Conservation (phyloP, 2,888 invertebrate species). For the Phymatocera aterrima region DNA sequence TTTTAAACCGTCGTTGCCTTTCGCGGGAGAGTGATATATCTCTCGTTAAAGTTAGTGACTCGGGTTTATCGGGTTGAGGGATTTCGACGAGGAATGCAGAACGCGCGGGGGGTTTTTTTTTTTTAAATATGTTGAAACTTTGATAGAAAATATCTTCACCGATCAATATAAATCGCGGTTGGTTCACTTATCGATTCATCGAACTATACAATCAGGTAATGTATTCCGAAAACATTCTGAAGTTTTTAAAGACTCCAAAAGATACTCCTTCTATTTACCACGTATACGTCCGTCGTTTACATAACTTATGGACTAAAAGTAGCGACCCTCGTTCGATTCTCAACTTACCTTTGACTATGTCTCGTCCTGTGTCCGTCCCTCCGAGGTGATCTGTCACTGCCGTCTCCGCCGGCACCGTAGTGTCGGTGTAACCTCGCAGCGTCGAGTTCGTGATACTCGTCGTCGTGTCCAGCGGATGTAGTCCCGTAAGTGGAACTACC, state of each 20-base stretch:
- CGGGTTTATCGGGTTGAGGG: neutral
- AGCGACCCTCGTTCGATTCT: neutral
- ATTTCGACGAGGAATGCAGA: too few species aligned
- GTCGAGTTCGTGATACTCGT: constrained; percentile 72
- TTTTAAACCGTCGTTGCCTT: constrained; percentile 20
- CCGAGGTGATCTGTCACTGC: constrained; percentile 64
- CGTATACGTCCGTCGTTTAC: neutral
- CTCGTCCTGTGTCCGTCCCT: constrained; percentile 67
- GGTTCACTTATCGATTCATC: neutral
- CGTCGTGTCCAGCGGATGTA: constrained; percentile 68
- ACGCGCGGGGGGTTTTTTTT: too few species aligned
- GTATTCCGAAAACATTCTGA: neutral
- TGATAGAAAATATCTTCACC: neutral
- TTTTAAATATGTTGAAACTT: too few species aligned
- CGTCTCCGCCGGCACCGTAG: constrained; percentile 67
- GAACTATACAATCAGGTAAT: neutral
- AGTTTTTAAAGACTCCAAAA: neutral
- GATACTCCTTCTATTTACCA: neutral
- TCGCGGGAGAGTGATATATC: constrained; percentile 26
- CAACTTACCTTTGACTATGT: constrained; percentile 70
- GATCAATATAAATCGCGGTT: neutral
- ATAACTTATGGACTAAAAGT: neutral
- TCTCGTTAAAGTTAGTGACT: constrained; percentile 31
- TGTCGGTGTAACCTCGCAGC: constrained; percentile 72
- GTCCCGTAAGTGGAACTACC: constrained; percentile 68